Base-by-base conservation (phyloP, 2,888 invertebrate species). In the Tuberolachnus salignus region DNA sequence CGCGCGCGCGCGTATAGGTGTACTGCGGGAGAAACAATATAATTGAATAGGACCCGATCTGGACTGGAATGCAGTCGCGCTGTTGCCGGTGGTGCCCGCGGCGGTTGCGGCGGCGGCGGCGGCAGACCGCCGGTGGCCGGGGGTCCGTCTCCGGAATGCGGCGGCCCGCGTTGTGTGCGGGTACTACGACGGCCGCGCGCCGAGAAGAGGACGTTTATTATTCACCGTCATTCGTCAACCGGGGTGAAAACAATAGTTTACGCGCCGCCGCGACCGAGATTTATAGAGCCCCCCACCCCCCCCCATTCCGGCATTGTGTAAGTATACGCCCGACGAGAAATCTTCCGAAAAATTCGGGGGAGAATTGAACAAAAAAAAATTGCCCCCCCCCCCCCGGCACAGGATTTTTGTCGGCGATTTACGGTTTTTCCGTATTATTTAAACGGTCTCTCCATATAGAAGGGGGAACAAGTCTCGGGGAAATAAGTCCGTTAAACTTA, bases 21-120 rank as follows among this genome's bases (percentile, higher is more conserved):
- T 26, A 71, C 16, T 21, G 44, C n/a, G 44, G 8, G 34, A 57
- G 80, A 63, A 66, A 71, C 72, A 80, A 34, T 34, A 6, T 34
- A 34, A 67, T 72, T 59, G 74, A 69, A 63, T 73, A 69, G 67
- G 64, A 69, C 26, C 66, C 59, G 70, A 80, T 69, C 64, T 26
- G 80, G 49, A 61, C 64, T 75, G 80, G 81, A 61, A 73, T 71
- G 74, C 72, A 80, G 81, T 80, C 61, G 73, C n/a, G 74, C 72
- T 80, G 81, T 80, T 67, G 73, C n/a, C 61, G 42, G 23, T 53
- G 80, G 80, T 34, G 19, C 73, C 19, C 69, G 67, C 69, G 67
- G 67, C 42, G 64, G n/a, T n/a, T 34, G 34, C 34, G 34, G 34
- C 34, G 3, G 6, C 34, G n/a, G n/a, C n/a, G n/a, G n/a, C n/a